Evolutionary conservation across 2,888 invertebrate species (phyloP).

Genomic region (Yponomeuta plumbellus): DNA sequence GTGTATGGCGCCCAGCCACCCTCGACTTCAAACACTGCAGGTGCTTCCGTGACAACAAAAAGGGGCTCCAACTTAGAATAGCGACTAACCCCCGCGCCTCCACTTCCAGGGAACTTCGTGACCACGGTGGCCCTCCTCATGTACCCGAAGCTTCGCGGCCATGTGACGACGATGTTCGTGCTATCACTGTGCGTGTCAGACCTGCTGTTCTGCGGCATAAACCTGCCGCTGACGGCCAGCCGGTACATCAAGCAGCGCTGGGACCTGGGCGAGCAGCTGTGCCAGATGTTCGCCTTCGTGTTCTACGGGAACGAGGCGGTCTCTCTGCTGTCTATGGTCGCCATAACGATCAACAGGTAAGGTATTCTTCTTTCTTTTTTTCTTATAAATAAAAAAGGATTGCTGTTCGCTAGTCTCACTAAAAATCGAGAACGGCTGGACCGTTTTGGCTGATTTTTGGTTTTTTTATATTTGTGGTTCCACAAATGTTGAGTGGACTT

Average conservation of each 20-base stretch:
- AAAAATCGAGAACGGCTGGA: too few species aligned
- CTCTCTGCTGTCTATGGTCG: constrained; percentile 91
- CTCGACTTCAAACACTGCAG: too few species aligned
- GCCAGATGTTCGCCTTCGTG: constrained; percentile 90
- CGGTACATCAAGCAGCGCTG: constrained; percentile 88
- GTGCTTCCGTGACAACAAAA: too few species aligned
- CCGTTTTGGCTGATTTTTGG: too few species aligned
- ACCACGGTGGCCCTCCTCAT: constrained; percentile 87
- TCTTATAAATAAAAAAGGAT: too few species aligned
- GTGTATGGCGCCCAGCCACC: too few species aligned
- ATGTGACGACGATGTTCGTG: constrained; percentile 93
- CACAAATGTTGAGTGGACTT: too few species aligned
- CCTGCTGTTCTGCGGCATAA: constrained; percentile 88
- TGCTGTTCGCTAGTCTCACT: too few species aligned
- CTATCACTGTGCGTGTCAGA: constrained; percentile 91
- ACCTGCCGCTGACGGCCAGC: constrained; percentile 89
- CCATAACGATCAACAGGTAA: constrained; percentile 91
- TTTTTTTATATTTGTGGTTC: too few species aligned
- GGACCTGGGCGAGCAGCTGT: constrained; percentile 86
- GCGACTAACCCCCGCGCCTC: too few species aligned
- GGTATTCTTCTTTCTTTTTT: constrained; percentile 25
- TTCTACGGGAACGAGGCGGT: constrained; percentile 94
- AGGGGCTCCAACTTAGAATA: too few species aligned
- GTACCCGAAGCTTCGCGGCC: constrained; percentile 86
- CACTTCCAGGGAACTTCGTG: constrained; percentile 84